Evolutionary conservation across 2,888 invertebrate genomes (phyloP).

Genomic region (Automeris io): DNA sequence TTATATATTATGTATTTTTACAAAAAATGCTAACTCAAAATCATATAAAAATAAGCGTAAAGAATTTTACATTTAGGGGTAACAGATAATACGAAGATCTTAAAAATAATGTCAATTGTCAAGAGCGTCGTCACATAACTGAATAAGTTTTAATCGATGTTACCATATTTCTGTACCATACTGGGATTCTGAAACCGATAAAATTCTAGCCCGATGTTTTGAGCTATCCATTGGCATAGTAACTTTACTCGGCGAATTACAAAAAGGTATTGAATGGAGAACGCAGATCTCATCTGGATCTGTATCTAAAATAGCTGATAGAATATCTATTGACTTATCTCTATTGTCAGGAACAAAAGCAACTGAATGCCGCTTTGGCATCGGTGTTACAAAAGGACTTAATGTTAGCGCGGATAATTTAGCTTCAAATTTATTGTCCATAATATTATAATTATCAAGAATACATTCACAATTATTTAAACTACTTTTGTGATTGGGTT

Average conservation of each 20-base stretch:
- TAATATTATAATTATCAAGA: slow-evolving; percentile 35
- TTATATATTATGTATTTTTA: neutral
- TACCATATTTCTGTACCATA: slow-evolving; percentile 88
- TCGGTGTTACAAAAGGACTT: slow-evolving; percentile 62
- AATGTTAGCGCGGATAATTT: slow-evolving; percentile 59
- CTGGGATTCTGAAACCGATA: slow-evolving; percentile 79
- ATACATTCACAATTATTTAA: slow-evolving; percentile 47
- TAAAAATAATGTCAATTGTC: slow-evolving; percentile 13
- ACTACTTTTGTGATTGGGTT: slow-evolving; percentile 51
- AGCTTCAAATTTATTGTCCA: slow-evolving; percentile 51
- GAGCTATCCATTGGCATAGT: slow-evolving; percentile 79
- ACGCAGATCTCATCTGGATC: slow-evolving; percentile 63
- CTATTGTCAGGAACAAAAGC: slow-evolving; percentile 54
- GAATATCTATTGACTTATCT: slow-evolving; percentile 58
- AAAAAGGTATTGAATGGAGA: slow-evolving; percentile 63
- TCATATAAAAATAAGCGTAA: slow-evolving; percentile 18
- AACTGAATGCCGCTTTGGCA: slow-evolving; percentile 59
- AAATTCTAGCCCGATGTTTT: slow-evolving; percentile 80
- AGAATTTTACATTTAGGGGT: slow-evolving; percentile 14
- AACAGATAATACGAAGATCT: slow-evolving; percentile 13
- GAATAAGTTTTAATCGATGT: slow-evolving; percentile 18
- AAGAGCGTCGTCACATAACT: slow-evolving; percentile 18
- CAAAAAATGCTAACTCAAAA: slow-evolving; percentile 2
- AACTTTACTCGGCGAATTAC: slow-evolving; percentile 75
- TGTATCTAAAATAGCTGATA: slow-evolving; percentile 67